Base-by-base conservation (phyloP, 2,888 invertebrate genomes). In the Lasioglossum calceatum region DNA sequence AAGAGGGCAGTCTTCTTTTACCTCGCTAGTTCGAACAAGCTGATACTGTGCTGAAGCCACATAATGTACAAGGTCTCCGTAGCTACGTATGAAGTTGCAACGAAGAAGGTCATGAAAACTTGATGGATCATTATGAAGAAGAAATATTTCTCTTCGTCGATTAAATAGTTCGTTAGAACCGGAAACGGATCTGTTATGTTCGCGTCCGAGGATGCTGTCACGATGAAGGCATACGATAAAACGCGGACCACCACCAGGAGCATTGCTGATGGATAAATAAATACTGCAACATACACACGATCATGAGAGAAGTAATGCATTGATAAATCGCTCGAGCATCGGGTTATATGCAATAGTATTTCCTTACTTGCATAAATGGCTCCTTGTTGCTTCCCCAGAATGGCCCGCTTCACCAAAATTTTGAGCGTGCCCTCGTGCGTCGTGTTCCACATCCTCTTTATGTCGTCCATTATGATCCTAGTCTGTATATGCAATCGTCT, bases 61-160 rank as follows among this genome's bases (percentile, higher is more conserved):
- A 61, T 61, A 14, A 27, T 27, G 4, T n/a, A n/a, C 14, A 27
- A 5, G n/a, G 27, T 16, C 16, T 61, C 61, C 16, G 61, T 61
- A 27, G 61, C 61, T 5, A 61, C 61, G 0, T 27, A 61, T 5
- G n/a, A 0, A 16, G 61, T 61, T 27, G 27, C 14, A 0, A 0
- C 16, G 0, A 61, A 61, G 61, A 61, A 5, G 5, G 32, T 14
- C 14, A 5, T 0, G 5, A 61, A 14, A 61, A 4, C 16, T 61
- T 61, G 27, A n/a, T 61, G 61, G 7, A 76, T n/a, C n/a, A n/a
- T 16, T n/a, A 61, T 39, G 0, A 27, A 2, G 4, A 42, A 42
- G 61, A 42, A 14, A n/a, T 76, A 76, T n/a, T n/a, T 76, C 12
- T 61, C 23, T 10, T 27, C 42, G 5, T 76, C 76, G 8, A 76